Evolutionary conservation across 1,140 invertebrate species (phyloP).

Genomic region (Armadillidium nasatum): DNA sequence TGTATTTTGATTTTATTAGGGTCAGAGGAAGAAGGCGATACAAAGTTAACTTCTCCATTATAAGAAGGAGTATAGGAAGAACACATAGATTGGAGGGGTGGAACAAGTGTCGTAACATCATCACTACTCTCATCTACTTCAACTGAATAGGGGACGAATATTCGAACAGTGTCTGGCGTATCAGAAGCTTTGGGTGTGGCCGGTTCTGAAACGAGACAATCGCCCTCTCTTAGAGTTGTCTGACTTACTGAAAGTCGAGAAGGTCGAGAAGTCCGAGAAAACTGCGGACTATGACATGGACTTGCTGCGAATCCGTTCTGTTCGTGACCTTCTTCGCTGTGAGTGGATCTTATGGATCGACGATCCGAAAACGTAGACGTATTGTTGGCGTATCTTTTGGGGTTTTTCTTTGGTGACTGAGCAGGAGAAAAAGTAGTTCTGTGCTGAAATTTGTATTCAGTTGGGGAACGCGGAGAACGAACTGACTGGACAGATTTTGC

Average conservation of each 20-base stretch:
- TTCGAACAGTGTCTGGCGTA: constrained; percentile 45
- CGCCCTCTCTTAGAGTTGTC: constrained; percentile 33
- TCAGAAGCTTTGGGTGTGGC: constrained; percentile 43
- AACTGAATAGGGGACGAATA: constrained; percentile 45
- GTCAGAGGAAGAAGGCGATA: constrained; percentile 24
- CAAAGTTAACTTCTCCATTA: constrained; percentile 19
- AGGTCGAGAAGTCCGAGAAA: constrained; percentile 28
- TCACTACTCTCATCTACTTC: constrained; percentile 20
- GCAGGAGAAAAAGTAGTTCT: constrained; percentile 32
- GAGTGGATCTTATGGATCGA: constrained; percentile 28
- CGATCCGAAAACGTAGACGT: background rate
- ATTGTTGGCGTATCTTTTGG: constrained; percentile 26
- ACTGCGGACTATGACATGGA: constrained; percentile 26
- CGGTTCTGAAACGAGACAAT: constrained; percentile 35
- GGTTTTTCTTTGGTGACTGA: constrained; percentile 22
- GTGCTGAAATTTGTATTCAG: constrained; percentile 28
- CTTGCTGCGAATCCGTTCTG: constrained; percentile 34
- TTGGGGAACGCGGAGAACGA: constrained; percentile 38
- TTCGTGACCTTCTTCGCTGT: constrained; percentile 31
- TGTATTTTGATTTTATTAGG: constrained; percentile 45
- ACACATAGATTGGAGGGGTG: background rate
- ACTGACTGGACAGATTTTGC: constrained; percentile 37
- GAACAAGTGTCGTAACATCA: background rate
- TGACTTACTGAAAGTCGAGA: constrained; percentile 41
- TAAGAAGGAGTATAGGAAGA: constrained; percentile 16